Percentiles rank a stretch among this genome's conserved stretches.
Conservation (phyloP, 2,888 invertebrate genomes). For the Drosophila subquinaria region DNA sequence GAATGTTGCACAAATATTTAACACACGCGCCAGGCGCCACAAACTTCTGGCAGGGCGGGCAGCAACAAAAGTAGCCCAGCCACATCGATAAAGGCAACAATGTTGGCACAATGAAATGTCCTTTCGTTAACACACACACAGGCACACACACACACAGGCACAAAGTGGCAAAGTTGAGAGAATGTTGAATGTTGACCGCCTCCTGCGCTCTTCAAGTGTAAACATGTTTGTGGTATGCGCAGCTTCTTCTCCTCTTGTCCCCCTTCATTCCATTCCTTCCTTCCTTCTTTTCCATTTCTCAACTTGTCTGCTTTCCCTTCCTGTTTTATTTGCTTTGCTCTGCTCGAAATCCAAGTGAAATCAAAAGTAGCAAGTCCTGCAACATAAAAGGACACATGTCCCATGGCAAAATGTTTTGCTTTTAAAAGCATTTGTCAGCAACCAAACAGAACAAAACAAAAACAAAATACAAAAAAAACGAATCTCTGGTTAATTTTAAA, state of each 20-base stretch:
- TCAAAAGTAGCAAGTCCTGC: constrained; percentile 62
- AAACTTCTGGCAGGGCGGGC: constrained; percentile 53
- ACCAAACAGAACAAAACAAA: constrained; percentile 17
- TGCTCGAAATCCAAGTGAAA: constrained; percentile 52
- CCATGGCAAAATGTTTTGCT: constrained; percentile 70
- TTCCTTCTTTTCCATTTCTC: neutral
- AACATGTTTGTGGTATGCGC: constrained; percentile 52
- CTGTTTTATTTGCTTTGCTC: constrained; percentile 48
- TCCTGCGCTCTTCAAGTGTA: constrained; percentile 54
- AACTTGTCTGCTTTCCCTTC: constrained; percentile 18
- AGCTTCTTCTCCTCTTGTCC: neutral
- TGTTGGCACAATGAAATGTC: constrained; percentile 70
- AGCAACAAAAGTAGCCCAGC: constrained; percentile 44
- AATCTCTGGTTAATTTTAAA: constrained; percentile 65
- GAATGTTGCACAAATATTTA: constrained; percentile 55
- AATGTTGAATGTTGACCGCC: constrained; percentile 64
- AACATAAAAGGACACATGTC: constrained; percentile 72
- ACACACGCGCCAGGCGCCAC: constrained; percentile 41
- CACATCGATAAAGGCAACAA: constrained; percentile 68
- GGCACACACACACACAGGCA: constrained; percentile 18
- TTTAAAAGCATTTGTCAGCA: constrained; percentile 76
- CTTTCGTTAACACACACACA: constrained; percentile 40
- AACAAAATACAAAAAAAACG: constrained; percentile 16
- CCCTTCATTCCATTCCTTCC: neutral
- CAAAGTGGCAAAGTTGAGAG: constrained; percentile 67